Percentiles rank a stretch among this genome's conserved stretches.
phyloP scores from a whole-genome alignment of 2,797 vertebrate species.

The Loris lydekkerianus region DNA sequence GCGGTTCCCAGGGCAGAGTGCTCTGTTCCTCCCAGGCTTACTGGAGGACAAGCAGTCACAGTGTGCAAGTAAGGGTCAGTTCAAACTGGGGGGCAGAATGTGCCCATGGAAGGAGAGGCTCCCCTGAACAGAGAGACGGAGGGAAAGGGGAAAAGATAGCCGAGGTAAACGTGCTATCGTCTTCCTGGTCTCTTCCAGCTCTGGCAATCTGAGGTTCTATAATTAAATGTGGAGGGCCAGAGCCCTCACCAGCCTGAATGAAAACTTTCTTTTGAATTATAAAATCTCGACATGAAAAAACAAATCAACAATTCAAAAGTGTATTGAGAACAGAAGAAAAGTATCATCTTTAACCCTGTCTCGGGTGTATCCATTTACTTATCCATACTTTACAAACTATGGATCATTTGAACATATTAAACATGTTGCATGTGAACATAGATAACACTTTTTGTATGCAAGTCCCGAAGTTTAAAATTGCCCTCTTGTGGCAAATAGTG shows the following conservation, averaged over 20 bases:
- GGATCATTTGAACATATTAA: background rate
- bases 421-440: background rate
- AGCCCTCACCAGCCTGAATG: background rate
- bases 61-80: background rate
- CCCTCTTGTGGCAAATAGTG: no score
- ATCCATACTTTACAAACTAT: background rate
- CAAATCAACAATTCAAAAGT: background rate
- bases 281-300: background rate
- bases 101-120: rapidly evolving
- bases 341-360: background rate
- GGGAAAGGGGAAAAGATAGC: no score
- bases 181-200: rapidly evolving
- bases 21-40: rapidly evolving
- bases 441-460: background rate
- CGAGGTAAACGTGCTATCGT: rapidly evolving
- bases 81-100: background rate
- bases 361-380: background rate
- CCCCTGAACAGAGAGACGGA: background rate
- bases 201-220: background rate
- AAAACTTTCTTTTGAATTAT: background rate
- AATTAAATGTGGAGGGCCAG: background rate
- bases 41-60: rapidly evolving
- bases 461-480: background rate
- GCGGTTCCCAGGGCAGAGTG: background rate
- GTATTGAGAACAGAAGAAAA: background rate